A percentile compares a stretch with the other conserved stretches of the same genome.
These are phyloP conservation scores for Hephaestus fuliginosus DNA, from an alignment of 2,797 vertebrate species.

Conservation along the genomic window DNA sequence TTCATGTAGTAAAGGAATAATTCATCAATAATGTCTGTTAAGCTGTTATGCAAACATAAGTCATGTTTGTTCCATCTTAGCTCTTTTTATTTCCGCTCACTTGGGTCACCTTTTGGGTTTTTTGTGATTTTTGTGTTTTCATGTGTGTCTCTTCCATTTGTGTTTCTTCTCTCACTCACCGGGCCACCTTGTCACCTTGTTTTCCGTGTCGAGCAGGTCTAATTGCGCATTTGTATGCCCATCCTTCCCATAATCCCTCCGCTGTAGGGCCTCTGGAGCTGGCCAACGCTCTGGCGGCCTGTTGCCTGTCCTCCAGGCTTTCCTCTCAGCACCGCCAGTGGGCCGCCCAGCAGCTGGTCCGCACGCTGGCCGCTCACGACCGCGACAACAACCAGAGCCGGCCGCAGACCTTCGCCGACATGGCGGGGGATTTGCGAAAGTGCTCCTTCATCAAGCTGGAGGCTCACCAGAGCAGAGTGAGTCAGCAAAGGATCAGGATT, in stretches of 20 bases:
- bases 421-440: conserved; percentile 96
- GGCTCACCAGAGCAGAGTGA: conserved; percentile 96
- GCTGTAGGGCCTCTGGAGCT: conserved; percentile 99
- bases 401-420: conserved; percentile 95
- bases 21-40: background rate
- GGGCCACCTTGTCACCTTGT: conserved; percentile 83
- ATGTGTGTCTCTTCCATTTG: conserved; percentile 19
- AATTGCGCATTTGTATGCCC: conserved; percentile 94
- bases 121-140: conserved; percentile 27
- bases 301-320: conserved; percentile 96
- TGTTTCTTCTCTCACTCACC: conserved; percentile 63
- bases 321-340: conserved; percentile 99
- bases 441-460: conserved; percentile 95
- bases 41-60: background rate
- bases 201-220: conserved; percentile 92
- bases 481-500: conserved; percentile 19
- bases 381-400: conserved; percentile 95
- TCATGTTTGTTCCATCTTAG: background rate
- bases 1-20: background rate
- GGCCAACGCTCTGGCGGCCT: conserved; percentile 97
- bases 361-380: conserved; percentile 96
- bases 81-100: background rate
- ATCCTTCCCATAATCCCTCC: conserved; percentile 93
- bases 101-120: conserved; percentile 34
- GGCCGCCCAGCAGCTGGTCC: conserved; percentile 97